Percentiles rank a stretch among this genome's conserved stretches.
Conservation (phyloP, 2,888 invertebrate genomes). For the Coleophora flavipennella region DNA sequence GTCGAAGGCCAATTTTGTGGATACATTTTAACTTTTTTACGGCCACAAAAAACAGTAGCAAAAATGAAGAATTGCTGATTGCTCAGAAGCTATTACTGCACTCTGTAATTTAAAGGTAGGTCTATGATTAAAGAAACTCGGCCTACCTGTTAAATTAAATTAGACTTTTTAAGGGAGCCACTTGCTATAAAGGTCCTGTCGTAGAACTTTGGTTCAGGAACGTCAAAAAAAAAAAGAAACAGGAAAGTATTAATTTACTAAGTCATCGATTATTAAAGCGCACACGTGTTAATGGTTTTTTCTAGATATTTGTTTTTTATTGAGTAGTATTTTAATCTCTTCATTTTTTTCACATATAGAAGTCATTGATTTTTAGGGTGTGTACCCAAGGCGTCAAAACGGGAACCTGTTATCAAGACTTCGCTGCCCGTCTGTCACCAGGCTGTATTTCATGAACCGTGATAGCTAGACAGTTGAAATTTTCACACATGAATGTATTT, state of each 20-base stretch:
- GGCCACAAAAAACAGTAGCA: slow-evolving; percentile 58
- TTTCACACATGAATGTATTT: too few relatives aligned
- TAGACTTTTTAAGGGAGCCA: slow-evolving; percentile 67
- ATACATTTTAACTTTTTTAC: slow-evolving; percentile 38
- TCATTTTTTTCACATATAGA: too few relatives aligned
- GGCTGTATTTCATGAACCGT: too few relatives aligned
- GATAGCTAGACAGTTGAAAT: too few relatives aligned
- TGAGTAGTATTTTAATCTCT: slow-evolving; percentile 6
- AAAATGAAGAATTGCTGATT: slow-evolving; percentile 70
- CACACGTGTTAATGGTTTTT: slow-evolving; percentile 59
- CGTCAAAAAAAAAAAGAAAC: slow-evolving; percentile 36
- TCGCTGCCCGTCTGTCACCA: too few relatives aligned
- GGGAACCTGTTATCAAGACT: too few relatives aligned
- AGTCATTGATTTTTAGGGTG: too few relatives aligned
- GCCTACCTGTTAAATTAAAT: slow-evolving; percentile 73
- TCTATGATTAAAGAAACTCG: slow-evolving; percentile 67
- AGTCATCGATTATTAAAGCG: slow-evolving; percentile 52
- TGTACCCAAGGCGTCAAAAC: too few relatives aligned
- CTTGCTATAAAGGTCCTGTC: slow-evolving; percentile 42
- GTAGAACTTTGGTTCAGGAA: slow-evolving; percentile 26
- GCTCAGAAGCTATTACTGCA: slow-evolving; percentile 61
- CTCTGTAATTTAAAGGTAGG: slow-evolving; percentile 64
- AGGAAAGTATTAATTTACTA: slow-evolving; percentile 53
- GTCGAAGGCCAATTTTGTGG: slow-evolving; percentile 28
- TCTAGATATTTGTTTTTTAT: slow-evolving; percentile 33